Evolutionary conservation across 2,113 vertebrate species (phyloP), one percentile per base, ranked within the genome.

Genomic region (Vanacampus margaritifer): DNA sequence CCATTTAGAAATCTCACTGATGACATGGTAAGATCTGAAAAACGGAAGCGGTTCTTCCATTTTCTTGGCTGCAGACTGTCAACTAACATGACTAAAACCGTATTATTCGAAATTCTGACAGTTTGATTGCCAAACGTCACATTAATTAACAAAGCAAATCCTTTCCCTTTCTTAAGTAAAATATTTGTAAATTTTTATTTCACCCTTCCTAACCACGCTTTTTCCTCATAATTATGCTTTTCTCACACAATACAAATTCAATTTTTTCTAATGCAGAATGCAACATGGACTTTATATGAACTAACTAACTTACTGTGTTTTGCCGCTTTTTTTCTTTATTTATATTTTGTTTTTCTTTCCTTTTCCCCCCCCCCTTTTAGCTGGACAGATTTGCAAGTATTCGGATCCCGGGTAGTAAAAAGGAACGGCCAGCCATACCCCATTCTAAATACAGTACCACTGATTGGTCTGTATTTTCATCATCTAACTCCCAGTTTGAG

Each of bases 1-100:
- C 94, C 93, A 87, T 96, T 98, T 91, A 96, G 84, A 94, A 97
- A 91, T 80, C 84, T 98, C 91, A 98, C 95, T 43, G 96, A 98
- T 90, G 96, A 98, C 89, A 89, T 97, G 96, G 97, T 98, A 97
- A 97, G 96, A 88, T 64, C 64, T 51, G 13, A 63, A 17, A 63
- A 71, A 61, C 17, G 6, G n/a, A 6, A 57, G 1, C 53, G 7
- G 5, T 51, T 41, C 36, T 19, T 71, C 23, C 37, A 36, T 65
- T 65, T 6, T 71, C 65, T 66, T 54, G n/a, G 14, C 72, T 74
- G 4, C 36, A 23, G 23, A 41, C 37, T 70, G 10, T 69, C 24
- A 5, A 65, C 64, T 51, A 65, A 53, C 28, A 51, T 9, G 13
- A 35, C 64, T 65, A 65, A 53, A 32, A 56, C 24, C 6, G 3